Evolutionary conservation across 1,140 invertebrate genomes (phyloP).

Genomic region (Ceratina calcarata): DNA sequence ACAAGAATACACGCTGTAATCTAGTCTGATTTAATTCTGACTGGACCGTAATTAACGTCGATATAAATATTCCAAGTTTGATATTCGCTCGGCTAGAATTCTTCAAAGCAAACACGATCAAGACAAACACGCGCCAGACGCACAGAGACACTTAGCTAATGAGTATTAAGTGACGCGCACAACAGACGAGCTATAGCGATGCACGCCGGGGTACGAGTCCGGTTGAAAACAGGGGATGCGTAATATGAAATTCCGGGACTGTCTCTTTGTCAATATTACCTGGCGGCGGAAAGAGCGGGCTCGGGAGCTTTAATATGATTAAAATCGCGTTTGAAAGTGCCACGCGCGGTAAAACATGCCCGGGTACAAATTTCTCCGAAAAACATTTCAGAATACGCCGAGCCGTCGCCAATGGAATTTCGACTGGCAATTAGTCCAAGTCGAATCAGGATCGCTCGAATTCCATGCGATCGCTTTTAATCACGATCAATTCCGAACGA

Average conservation of each 20-base stretch:
- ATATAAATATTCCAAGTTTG: too few species aligned
- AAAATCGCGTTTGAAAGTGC: slow-evolving; percentile 27
- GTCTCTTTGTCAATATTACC: slow-evolving; percentile 41
- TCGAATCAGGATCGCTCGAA: slow-evolving; percentile 19
- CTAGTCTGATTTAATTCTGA: too few species aligned
- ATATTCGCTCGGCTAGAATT: not conserved
- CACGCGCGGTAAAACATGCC: slow-evolving; percentile 16
- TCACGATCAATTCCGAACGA: not conserved
- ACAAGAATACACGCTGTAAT: too few species aligned
- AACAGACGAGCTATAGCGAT: not conserved
- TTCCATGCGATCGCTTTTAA: slow-evolving; percentile 25
- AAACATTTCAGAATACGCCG: slow-evolving; percentile 34
- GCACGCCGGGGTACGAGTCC: not conserved
- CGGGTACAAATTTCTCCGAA: not conserved
- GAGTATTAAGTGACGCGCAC: not conserved
- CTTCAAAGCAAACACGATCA: not conserved
- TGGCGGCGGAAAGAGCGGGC: slow-evolving; percentile 14
- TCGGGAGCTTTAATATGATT: slow-evolving; percentile 35
- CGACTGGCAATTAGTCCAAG: slow-evolving; percentile 29
- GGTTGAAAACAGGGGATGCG: slow-evolving; percentile 6
- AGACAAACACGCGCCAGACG: not conserved
- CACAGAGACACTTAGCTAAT: slow-evolving; percentile 6
- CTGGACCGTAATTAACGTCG: too few species aligned
- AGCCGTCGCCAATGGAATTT: slow-evolving; percentile 1
- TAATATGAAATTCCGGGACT: slow-evolving; percentile 42